Conservation (phyloP, 2,888 invertebrate genomes). For the Thymelicus acteon region DNA sequence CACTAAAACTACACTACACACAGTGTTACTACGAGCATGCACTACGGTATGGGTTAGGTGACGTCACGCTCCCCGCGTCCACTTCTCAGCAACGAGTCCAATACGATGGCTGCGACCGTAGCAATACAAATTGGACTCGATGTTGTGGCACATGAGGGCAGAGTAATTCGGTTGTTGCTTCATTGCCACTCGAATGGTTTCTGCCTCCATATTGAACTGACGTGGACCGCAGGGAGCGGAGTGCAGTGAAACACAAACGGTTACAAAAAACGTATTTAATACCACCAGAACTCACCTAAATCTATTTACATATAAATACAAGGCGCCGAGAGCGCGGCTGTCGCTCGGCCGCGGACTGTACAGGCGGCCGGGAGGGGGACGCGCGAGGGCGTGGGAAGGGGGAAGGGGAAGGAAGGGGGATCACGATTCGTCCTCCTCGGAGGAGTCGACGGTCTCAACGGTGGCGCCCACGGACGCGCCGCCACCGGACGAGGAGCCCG, state of each 20-base stretch:
- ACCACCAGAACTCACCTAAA: conserved; percentile 76
- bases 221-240: background rate
- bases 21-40: conserved; percentile 38
- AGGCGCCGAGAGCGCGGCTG: conserved; percentile 44
- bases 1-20: conserved; percentile 21
- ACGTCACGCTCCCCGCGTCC: conserved; percentile 2
- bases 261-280: conserved; percentile 68
- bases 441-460: conserved; percentile 76
- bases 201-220: background rate
- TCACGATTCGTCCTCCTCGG: conserved; percentile 78
- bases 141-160: background rate
- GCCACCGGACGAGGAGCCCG: conserved; percentile 75
- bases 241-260: conserved; percentile 64
- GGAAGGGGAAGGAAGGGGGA: conserved; percentile 29
- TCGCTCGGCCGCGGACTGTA: conserved; percentile 64
- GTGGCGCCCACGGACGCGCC: conserved; percentile 63
- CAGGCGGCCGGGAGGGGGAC: conserved; percentile 52
- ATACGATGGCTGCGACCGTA: too few relatives aligned
- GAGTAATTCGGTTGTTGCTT: background rate
- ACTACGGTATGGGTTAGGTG: conserved; percentile 26
- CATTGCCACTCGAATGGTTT: background rate
- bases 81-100: conserved; percentile 15
- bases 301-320: conserved; percentile 83
- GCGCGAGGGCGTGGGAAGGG: conserved; percentile 20
- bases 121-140: background rate